Evolutionary conservation across 2,888 invertebrate genomes (phyloP).

Genomic region (Torymus auratus): DNA sequence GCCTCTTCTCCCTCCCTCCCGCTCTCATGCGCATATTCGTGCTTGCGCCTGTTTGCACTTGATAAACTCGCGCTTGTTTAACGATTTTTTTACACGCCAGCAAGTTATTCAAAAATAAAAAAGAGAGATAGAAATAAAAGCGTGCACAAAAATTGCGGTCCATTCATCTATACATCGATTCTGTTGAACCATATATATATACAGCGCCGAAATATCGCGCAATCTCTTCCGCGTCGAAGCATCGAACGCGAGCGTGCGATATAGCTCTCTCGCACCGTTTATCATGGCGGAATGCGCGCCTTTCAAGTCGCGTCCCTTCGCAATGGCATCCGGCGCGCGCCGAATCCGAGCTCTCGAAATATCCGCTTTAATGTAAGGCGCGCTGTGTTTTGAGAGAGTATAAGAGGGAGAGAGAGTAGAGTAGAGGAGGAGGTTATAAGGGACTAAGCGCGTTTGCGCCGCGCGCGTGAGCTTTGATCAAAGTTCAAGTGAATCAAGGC

Average conservation of each 20-base stretch:
- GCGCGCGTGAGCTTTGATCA: constrained; percentile 47
- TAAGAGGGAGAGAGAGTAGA: no score
- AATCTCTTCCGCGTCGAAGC: constrained; percentile 35
- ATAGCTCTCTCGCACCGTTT: constrained; percentile 9
- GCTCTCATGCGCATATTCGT: no score
- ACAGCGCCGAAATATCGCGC: constrained; percentile 25
- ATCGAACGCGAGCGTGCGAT: constrained; percentile 11
- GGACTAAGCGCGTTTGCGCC: not conserved
- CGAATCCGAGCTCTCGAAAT: constrained; percentile 48
- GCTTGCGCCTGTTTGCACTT: no score
- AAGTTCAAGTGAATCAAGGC: constrained; percentile 39
- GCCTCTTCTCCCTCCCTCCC: no score
- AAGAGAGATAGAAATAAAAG: not conserved
- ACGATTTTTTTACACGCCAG: not conserved
- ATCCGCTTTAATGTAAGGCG: constrained; percentile 55
- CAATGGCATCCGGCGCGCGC: not conserved
- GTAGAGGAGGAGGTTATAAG: not conserved
- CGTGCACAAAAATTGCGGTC: no score
- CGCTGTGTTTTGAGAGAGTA: constrained; percentile 34
- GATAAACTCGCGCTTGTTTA: constrained; percentile 10
- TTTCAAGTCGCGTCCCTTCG: not conserved
- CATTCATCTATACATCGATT: not conserved
- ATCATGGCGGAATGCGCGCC: not conserved
- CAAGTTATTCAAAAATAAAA: not conserved
- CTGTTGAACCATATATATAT: constrained; percentile 14